Conservation (phyloP, 2,888 invertebrate species). For the Ditylenchus weischeri region DNA sequence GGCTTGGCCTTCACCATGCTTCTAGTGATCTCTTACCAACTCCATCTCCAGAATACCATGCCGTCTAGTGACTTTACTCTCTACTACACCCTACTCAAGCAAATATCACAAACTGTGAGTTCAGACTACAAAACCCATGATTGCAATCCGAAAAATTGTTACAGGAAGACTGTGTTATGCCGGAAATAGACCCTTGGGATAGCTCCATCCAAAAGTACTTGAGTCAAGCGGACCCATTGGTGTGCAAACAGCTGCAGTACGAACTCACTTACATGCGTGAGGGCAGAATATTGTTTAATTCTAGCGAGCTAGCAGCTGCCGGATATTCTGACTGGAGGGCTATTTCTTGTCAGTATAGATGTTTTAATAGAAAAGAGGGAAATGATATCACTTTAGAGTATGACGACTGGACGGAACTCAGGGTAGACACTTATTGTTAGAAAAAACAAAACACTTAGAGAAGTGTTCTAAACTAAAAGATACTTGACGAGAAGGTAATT, state of each 20-base stretch:
- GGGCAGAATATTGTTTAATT: constrained; percentile 38
- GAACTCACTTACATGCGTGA: constrained; percentile 39
- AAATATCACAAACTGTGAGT: constrained; percentile 1
- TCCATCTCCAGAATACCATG: neutral
- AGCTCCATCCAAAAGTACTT: constrained; percentile 40
- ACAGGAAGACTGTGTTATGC: constrained; percentile 37
- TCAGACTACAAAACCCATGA: neutral
- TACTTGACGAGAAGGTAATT: no score
- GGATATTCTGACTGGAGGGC: constrained; percentile 20
- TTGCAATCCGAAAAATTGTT: constrained; percentile 8
- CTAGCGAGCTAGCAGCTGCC: constrained; percentile 25
- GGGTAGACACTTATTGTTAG: constrained; percentile 21
- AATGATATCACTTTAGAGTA: constrained; percentile 41
- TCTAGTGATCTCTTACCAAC: constrained; percentile 4
- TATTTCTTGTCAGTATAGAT: constrained; percentile 43
- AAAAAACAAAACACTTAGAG: no score
- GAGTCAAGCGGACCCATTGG: constrained; percentile 28
- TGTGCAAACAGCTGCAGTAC: constrained; percentile 43
- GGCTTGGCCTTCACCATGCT: constrained; percentile 11
- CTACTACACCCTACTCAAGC: constrained; percentile 11
- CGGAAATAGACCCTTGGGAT: constrained; percentile 53
- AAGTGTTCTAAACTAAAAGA: no score
- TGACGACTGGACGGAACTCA: constrained; percentile 38
- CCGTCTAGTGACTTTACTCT: constrained; percentile 4
- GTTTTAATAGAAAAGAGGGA: constrained; percentile 38